These are phyloP conservation scores for Turdus rufiventris DNA, from an alignment of 2,113 vertebrate genomes.

Conservation along the genomic window DNA sequence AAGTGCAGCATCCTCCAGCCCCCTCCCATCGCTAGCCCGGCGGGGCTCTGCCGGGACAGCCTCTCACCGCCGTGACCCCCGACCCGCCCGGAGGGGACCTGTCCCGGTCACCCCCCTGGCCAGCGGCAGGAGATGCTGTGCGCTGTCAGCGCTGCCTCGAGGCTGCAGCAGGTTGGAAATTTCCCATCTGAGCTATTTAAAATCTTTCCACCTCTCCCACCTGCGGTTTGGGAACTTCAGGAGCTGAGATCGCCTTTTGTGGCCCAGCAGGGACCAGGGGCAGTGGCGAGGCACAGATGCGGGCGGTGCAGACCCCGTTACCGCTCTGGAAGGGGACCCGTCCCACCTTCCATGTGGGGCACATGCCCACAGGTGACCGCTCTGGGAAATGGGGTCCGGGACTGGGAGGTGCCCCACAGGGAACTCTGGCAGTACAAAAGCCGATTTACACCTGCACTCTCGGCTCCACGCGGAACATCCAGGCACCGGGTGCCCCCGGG, in stretches of 20 bases:
- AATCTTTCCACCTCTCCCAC: background rate
- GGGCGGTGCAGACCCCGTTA: background rate
- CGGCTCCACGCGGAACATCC: background rate
- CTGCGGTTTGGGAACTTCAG: background rate
- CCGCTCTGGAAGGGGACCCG: background rate
- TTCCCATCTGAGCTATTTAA: background rate
- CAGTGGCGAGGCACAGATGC: background rate
- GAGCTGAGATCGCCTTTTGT: background rate
- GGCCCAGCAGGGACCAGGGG: too few relatives aligned
- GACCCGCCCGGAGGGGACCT: too few relatives aligned
- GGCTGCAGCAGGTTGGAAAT: background rate
- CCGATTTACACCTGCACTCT: background rate
- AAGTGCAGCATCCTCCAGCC: background rate
- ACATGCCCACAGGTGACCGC: background rate
- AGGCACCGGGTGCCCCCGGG: fast-evolving
- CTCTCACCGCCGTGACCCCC: background rate
- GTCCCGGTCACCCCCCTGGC: background rate
- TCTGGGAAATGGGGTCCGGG: fast-evolving
- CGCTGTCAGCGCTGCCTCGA: background rate
- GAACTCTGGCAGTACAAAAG: background rate
- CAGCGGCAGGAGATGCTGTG: background rate
- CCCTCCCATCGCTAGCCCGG: background rate
- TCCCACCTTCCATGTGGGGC: too few relatives aligned
- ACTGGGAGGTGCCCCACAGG: fast-evolving
- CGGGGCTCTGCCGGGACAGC: background rate